phyloP scores from a whole-genome alignment of 2,888 invertebrate species.

The Dicycla oo region DNA sequence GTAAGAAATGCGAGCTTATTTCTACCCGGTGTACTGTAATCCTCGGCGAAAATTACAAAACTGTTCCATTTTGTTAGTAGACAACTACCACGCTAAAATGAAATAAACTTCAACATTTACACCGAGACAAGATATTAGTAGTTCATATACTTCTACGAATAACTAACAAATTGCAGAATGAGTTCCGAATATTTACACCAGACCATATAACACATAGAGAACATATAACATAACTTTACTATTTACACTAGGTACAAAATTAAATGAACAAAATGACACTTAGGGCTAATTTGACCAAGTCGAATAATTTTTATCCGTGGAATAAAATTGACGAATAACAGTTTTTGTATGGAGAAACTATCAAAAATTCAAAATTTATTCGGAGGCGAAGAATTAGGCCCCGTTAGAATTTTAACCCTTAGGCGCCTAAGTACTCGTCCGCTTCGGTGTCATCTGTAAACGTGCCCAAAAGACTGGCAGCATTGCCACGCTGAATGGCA shows the following conservation, averaged over 20 bases:
- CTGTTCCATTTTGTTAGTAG: constrained; percentile 34
- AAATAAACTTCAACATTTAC: constrained; percentile 51
- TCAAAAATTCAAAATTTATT: too few species aligned
- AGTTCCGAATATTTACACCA: constrained; percentile 48
- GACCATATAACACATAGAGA: too few species aligned
- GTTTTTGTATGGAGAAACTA: too few species aligned
- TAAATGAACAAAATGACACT: not conserved
- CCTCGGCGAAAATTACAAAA: constrained; percentile 42
- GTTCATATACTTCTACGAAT: constrained; percentile 53
- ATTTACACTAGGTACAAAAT: not conserved
- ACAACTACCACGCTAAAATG: constrained; percentile 31
- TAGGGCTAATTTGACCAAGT: too few species aligned
- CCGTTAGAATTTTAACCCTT: too few species aligned
- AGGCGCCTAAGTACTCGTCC: not conserved
- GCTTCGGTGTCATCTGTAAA: not conserved
- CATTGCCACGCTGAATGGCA: not conserved
- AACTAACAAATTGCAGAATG: constrained; percentile 52
- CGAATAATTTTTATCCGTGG: too few species aligned
- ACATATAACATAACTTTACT: not conserved
- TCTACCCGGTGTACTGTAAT: constrained; percentile 12
- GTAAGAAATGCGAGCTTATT: constrained; percentile 24
- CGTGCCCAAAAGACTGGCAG: not conserved
- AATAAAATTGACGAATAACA: too few species aligned
- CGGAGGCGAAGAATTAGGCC: too few species aligned
- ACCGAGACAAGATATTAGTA: constrained; percentile 48